Evolutionary conservation across 2,888 invertebrate genomes (phyloP).

Genomic region (Apotomis turbidana): DNA sequence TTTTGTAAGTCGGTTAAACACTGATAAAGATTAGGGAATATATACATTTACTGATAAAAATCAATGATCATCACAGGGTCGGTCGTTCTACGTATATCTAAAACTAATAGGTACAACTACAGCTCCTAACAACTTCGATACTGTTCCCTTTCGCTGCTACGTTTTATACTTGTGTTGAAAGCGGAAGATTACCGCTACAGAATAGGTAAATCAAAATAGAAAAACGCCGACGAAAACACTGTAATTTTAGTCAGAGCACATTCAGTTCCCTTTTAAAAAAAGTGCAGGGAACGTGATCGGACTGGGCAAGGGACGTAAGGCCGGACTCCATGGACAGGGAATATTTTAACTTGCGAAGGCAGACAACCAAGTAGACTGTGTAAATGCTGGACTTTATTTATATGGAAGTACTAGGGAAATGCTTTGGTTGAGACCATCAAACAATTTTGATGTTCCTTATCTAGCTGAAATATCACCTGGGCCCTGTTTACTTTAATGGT

Average conservation of each 20-base stretch:
- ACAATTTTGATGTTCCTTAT: too few species aligned
- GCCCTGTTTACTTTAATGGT: too few species aligned
- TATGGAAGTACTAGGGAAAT: background rate
- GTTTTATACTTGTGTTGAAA: slow-evolving; percentile 12
- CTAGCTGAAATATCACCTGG: too few species aligned
- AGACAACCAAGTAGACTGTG: slow-evolving; percentile 27
- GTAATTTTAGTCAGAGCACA: slow-evolving; percentile 79
- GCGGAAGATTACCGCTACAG: slow-evolving; percentile 46
- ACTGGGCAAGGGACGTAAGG: slow-evolving; percentile 53
- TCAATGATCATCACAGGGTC: too few species aligned
- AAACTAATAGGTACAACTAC: too few species aligned
- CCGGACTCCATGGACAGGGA: slow-evolving; percentile 68
- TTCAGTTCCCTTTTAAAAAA: slow-evolving; percentile 72
- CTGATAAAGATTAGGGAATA: too few species aligned
- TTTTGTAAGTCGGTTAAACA: too few species aligned
- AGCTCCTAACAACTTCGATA: slow-evolving; percentile 3
- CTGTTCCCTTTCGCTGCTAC: background rate
- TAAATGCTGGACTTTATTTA: slow-evolving; percentile 13
- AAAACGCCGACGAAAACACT: slow-evolving; percentile 70
- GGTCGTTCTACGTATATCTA: too few species aligned
- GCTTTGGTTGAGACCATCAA: background rate
- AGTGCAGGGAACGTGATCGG: slow-evolving; percentile 66
- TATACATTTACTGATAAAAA: too few species aligned
- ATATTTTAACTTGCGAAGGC: slow-evolving; percentile 57
- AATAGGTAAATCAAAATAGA: slow-evolving; percentile 76